phyloP scores from a whole-genome alignment of 2,888 invertebrate species.

The Venusia cambrica region DNA sequence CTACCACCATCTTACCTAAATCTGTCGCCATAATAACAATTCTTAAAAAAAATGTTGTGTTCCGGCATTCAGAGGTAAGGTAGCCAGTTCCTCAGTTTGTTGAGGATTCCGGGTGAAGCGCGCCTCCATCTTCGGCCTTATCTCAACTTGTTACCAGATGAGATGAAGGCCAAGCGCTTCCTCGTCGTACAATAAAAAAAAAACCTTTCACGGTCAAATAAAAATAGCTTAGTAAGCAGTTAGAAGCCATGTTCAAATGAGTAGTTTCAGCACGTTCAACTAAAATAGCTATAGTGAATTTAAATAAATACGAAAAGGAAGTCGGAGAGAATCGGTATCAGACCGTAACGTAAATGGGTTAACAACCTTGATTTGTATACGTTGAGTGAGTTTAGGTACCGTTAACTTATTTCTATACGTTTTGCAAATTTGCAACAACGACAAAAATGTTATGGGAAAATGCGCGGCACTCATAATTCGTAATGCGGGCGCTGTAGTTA shows the following conservation, averaged over 20 bases:
- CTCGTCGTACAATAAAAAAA: too few relatives aligned
- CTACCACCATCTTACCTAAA: too few relatives aligned
- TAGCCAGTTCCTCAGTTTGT: too few relatives aligned
- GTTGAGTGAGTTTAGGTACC: slow-evolving; percentile 48
- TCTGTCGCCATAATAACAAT: too few relatives aligned
- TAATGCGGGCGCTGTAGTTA: slow-evolving; percentile 20
- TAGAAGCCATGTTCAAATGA: slow-evolving; percentile 5
- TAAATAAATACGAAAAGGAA: slow-evolving; percentile 51
- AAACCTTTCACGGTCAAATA: slow-evolving; percentile 8
- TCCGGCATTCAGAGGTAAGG: too few relatives aligned
- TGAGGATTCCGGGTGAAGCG: too few relatives aligned
- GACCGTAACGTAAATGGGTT: slow-evolving; percentile 73
- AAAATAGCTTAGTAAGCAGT: slow-evolving; percentile 5
- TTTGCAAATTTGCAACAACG: slow-evolving; percentile 26
- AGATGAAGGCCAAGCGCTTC: too few relatives aligned
- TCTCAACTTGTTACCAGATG: too few relatives aligned
- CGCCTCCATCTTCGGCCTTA: too few relatives aligned
- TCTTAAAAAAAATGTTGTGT: too few relatives aligned
- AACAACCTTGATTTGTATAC: slow-evolving; percentile 70
- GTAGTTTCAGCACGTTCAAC: slow-evolving; percentile 22
- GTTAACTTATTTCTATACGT: slow-evolving; percentile 36
- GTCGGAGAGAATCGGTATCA: slow-evolving; percentile 58
- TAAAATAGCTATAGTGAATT: slow-evolving; percentile 32
- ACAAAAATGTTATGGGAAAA: slow-evolving; percentile 12
- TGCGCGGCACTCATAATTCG: slow-evolving; percentile 18